Base-by-base conservation (phyloP, 2,113 vertebrate genomes). In the human (Homo sapiens) region DNA sequence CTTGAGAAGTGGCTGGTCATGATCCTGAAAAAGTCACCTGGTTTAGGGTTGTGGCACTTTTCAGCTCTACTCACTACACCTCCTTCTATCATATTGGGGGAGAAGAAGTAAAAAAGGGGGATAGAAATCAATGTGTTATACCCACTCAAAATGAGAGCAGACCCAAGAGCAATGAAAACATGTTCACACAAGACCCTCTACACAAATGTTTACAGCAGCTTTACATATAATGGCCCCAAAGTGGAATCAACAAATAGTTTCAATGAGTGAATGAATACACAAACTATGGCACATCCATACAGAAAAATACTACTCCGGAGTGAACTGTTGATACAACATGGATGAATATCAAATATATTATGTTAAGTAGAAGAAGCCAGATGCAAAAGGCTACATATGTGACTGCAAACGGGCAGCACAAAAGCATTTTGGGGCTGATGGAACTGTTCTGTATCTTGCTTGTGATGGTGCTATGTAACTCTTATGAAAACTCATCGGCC, bases 241-340 rank as follows among this genome's bases (percentile, higher is more conserved):
- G 18, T 66, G 40, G 40, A 84, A 75, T 32, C 40, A 50, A 80
- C 78, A 50, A 52, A 84, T 32, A 30, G 48, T 52, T n/a, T 84
- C 50, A 16, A 52, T 18, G 35, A 52, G 48, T 52, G n/a, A 78
- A 25, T 30, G 30, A 9, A 45, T 1, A 27, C 7, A 78, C 25
- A 48, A 13, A 17, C 27, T 2, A 0, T 0, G 50, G 35, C 14
- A 57, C 30, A 40, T 18, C n/a, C 66, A 23, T 23, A 64, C 10
- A 64, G 4, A 72, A 30, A 35, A 35, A 40, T 1, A 12, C 64
- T 4, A 10, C 22, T 35, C 13, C 22, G 17, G 18, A 68, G 22
- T 5, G 38, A 72, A 61, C 4, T 14, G 4, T 0, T 1, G 45
- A n/a, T 1, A 50, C 61, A 22, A 17, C 3, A n/a, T 12, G 8